Conservation (phyloP, 2,113 vertebrate species). For the Pomatostomus ruficeps region DNA sequence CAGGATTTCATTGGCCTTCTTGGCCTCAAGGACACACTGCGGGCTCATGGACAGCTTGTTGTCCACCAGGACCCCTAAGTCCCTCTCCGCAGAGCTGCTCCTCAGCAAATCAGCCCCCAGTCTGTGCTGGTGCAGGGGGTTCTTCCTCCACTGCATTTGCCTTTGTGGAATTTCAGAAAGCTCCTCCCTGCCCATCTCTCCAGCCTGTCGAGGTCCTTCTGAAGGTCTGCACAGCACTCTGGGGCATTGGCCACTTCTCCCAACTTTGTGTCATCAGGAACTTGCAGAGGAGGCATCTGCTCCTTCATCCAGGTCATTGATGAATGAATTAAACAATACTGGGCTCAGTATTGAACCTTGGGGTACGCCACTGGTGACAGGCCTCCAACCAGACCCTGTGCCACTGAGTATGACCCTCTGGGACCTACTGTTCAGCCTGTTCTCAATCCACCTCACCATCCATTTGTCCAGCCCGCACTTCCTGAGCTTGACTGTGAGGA, state of each 20-base stretch:
- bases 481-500: background rate
- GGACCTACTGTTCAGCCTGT: background rate
- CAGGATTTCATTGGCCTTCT: background rate
- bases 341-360: background rate
- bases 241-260: background rate
- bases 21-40: background rate
- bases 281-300: background rate
- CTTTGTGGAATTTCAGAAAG: rapidly evolving
- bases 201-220: rapidly evolving
- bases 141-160: background rate
- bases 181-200: background rate
- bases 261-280: background rate
- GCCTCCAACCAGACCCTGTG: background rate
- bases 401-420: background rate
- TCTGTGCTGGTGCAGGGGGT: background rate
- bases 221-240: background rate
- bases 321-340: background rate
- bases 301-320: background rate
- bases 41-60: background rate
- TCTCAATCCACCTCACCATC: background rate
- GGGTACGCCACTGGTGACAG: background rate
- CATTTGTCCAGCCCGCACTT: background rate
- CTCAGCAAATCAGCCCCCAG: background rate
- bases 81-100: background rate
- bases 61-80: background rate